phyloP scores from a whole-genome alignment of 1,140 invertebrate genomes.

The Sipha flava region DNA sequence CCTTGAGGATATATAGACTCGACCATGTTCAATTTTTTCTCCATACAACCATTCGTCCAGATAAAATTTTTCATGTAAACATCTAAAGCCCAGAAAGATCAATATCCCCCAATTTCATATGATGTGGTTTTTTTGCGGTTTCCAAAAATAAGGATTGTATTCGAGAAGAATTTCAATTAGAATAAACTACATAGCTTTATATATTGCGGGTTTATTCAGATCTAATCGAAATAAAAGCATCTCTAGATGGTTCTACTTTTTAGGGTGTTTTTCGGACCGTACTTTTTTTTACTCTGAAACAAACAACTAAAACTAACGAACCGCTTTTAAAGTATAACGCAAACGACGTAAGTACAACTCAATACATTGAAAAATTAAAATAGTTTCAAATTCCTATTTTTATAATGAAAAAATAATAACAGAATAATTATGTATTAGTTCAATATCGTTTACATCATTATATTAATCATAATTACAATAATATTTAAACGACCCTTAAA shows the following conservation, averaged over 20 bases:
- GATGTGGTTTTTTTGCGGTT: neutral
- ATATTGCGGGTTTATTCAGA: neutral
- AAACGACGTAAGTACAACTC: too few relatives aligned
- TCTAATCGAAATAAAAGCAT: neutral
- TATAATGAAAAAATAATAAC: too few relatives aligned
- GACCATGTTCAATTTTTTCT: neutral
- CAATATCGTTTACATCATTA: too few relatives aligned
- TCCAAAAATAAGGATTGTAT: neutral
- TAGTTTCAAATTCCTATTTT: neutral
- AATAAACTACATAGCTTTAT: neutral
- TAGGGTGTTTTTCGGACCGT: neutral
- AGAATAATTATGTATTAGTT: too few relatives aligned
- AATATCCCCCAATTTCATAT: neutral
- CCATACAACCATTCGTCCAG: neutral
- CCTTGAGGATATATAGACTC: neutral
- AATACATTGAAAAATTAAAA: too few relatives aligned
- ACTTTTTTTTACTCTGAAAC: neutral
- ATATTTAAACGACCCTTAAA: too few relatives aligned
- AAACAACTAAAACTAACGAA: too few relatives aligned
- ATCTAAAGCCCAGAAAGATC: neutral
- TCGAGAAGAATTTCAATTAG: neutral
- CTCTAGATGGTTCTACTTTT: neutral
- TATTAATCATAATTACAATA: too few relatives aligned
- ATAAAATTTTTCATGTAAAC: neutral
- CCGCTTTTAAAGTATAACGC: too few relatives aligned